phyloP scores from a whole-genome alignment of 2,888 invertebrate genomes.

The Drosophila picticornis region DNA sequence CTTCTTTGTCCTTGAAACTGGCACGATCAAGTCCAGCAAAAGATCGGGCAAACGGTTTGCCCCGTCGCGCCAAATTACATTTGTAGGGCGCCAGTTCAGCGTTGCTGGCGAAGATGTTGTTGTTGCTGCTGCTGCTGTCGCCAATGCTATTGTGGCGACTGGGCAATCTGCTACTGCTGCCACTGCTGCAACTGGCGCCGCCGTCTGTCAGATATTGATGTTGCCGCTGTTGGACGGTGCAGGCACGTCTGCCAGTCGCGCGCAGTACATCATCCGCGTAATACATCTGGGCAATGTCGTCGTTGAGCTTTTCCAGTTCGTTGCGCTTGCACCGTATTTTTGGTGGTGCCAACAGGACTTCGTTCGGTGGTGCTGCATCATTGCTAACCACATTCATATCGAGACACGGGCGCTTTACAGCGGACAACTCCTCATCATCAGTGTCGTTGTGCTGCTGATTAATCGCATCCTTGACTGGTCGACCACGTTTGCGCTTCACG shows the following conservation, averaged over 20 bases:
- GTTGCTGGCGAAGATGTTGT: neutral
- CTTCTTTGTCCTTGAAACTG: neutral
- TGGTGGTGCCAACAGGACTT: constrained; percentile 17
- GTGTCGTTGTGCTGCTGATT: neutral
- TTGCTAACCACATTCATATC: neutral
- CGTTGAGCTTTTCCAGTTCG: constrained; percentile 88
- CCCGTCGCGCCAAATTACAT: constrained; percentile 55
- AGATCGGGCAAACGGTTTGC: constrained; percentile 1
- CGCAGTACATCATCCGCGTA: constrained; percentile 87
- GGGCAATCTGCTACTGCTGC: neutral
- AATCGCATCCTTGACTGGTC: neutral
- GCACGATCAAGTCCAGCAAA: constrained; percentile 22
- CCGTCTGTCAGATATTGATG: neutral
- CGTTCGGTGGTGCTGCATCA: neutral
- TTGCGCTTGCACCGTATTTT: constrained; percentile 80
- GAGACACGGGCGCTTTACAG: neutral
- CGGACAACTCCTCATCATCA: constrained; percentile 4
- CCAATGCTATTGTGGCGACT: constrained; percentile 74
- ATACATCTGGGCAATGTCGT: constrained; percentile 89
- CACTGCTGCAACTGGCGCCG: constrained; percentile 14
- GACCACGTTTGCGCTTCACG: constrained; percentile 43
- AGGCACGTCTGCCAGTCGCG: constrained; percentile 87
- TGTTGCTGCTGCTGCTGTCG: constrained; percentile 58
- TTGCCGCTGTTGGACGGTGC: constrained; percentile 82
- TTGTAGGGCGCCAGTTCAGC: constrained; percentile 18